Percentiles rank a stretch among this genome's conserved stretches.
These are phyloP conservation scores for Enoplosus armatus DNA, from an alignment of 2,797 vertebrate genomes.

Conservation along the genomic window DNA sequence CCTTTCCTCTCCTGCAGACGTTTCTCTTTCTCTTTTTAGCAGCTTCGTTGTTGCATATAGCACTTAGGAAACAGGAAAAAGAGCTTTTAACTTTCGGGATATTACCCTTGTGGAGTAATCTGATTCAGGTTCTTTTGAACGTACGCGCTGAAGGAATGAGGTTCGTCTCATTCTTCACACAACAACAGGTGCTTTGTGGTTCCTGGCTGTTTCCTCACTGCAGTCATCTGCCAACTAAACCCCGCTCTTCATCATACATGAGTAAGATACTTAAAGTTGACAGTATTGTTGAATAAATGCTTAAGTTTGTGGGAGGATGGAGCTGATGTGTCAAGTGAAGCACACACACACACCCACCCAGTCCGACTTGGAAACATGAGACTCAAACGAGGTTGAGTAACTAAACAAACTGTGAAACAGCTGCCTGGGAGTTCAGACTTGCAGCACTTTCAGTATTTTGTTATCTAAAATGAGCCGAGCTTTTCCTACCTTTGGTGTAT, in stretches of 20 bases:
- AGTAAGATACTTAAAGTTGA: neutral
- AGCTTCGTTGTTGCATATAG: neutral
- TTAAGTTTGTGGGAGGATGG: neutral
- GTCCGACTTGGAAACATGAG: constrained; percentile 33
- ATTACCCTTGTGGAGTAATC: neutral
- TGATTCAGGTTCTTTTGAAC: constrained; percentile 1
- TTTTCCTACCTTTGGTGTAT: neutral
- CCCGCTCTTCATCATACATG: neutral
- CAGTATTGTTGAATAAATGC: neutral
- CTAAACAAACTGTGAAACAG: constrained; percentile 41
- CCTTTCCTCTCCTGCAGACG: constrained; percentile 19
- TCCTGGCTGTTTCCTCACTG: neutral
- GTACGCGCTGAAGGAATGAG: constrained; percentile 11
- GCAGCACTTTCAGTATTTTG: neutral
- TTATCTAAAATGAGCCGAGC: constrained; percentile 41
- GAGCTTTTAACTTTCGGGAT: neutral
- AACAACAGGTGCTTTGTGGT: constrained; percentile 47
- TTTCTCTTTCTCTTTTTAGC: neutral
- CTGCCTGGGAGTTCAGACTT: constrained; percentile 13
- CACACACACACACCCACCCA: constrained; percentile 20
- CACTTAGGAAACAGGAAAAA: neutral
- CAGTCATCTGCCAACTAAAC: neutral
- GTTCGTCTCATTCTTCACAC: constrained; percentile 7
- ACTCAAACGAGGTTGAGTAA: constrained; percentile 38
- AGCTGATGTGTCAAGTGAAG: neutral